Percentiles rank a stretch among this genome's conserved stretches.
Evolutionary conservation across 2,113 vertebrate species (phyloP).

Genomic region (Chelonoidis abingdonii): DNA sequence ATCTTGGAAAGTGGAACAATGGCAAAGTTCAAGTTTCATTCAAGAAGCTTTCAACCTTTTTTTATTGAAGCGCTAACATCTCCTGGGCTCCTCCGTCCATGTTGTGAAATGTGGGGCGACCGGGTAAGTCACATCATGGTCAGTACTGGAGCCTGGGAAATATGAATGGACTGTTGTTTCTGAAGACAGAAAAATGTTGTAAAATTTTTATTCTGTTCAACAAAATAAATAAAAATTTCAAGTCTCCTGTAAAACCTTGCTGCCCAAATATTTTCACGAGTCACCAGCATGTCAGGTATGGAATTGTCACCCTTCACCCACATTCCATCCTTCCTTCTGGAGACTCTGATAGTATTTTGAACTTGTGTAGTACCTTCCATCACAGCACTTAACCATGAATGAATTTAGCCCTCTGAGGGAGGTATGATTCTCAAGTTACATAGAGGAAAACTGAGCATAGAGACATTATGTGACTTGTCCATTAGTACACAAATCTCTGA

Average conservation of each 20-base stretch:
- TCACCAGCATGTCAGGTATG: constrained; percentile 39
- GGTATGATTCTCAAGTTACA: neutral
- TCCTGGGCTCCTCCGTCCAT: constrained; percentile 11
- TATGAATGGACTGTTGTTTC: constrained; percentile 49
- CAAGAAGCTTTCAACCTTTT: neutral
- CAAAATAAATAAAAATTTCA: constrained; percentile 63
- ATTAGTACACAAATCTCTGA: constrained; percentile 16
- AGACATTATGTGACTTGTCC: neutral
- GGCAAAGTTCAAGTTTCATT: constrained; percentile 3
- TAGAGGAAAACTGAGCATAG: neutral
- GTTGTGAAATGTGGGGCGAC: constrained; percentile 48
- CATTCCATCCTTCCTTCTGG: neutral
- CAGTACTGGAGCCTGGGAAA: constrained; percentile 45
- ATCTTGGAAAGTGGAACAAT: constrained; percentile 10
- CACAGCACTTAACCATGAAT: neutral
- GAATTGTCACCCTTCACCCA: constrained; percentile 9
- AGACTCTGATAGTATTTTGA: neutral
- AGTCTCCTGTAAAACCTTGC: constrained; percentile 47
- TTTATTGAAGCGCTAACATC: constrained; percentile 36
- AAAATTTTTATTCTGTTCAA: constrained; percentile 61
- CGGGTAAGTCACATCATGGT: neutral
- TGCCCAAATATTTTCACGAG: constrained; percentile 67
- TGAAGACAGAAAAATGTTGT: constrained; percentile 68
- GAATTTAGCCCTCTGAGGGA: neutral
- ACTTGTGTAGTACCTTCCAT: neutral